A percentile compares a stretch with the other conserved stretches of the same genome.
Evolutionary conservation across 2,888 invertebrate species (phyloP).

Genomic region (Drosophila fulvimacula): DNA sequence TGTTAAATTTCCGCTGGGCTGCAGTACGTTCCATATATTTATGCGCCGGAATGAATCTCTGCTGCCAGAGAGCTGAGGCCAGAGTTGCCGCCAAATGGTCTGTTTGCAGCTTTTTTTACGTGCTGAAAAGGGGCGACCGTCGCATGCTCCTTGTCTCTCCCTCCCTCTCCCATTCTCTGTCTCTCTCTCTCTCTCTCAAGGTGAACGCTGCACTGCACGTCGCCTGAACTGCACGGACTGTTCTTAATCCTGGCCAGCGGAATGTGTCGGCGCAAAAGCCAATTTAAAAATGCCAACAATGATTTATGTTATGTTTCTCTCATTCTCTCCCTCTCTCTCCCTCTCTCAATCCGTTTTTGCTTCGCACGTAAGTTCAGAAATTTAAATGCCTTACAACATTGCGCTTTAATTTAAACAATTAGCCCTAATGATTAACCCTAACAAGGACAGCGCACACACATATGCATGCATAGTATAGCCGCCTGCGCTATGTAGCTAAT

Average conservation of each 20-base stretch:
- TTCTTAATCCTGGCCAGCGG: conserved; percentile 67
- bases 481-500: conserved; percentile 56
- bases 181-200: neutral
- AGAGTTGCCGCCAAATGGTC: conserved; percentile 9
- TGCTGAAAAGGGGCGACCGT: conserved; percentile 19
- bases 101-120: conserved; percentile 44
- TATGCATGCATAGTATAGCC: conserved; percentile 9
- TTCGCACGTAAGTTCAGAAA: conserved; percentile 37
- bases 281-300: conserved; percentile 84
- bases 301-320: conserved; percentile 72
- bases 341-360: neutral
- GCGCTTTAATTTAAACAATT: conserved; percentile 78
- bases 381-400: conserved; percentile 55
- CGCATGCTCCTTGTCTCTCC: neutral
- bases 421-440: conserved; percentile 76
- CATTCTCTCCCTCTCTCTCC: neutral
- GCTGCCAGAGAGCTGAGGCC: conserved; percentile 19
- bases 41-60: conserved; percentile 49
- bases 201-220: conserved; percentile 20
- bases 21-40: conserved; percentile 54
- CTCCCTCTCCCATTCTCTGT: neutral
- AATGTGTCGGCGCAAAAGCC: conserved; percentile 77
- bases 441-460: conserved; percentile 23
- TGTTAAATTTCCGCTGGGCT: conserved; percentile 75
- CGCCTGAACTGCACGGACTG: conserved; percentile 20